Base-by-base conservation (phyloP, 2,888 invertebrate species). In the Spicauda simplicius region DNA sequence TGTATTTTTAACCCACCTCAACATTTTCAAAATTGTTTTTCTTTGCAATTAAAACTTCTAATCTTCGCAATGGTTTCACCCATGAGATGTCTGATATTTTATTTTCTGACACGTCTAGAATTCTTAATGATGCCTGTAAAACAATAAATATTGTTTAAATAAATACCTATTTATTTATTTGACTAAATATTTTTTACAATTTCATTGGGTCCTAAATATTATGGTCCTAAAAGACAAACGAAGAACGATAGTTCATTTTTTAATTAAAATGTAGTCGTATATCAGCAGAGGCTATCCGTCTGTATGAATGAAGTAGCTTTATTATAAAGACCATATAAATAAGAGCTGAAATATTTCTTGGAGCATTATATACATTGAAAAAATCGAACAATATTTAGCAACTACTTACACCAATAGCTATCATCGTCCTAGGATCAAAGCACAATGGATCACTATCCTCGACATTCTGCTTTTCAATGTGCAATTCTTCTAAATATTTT, bases 381-480 rank as follows among this genome's bases (percentile, higher is more conserved):
- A n/a, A n/a, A n/a, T n/a, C n/a, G n/a, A n/a, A n/a, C n/a, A 6
- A 4, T 45, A 45, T 58, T 14, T 37, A 37, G 37, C 37, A 12
- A 54, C 33, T 45, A 70, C 84, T 88, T 85, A 96, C 96, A 41
- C 95, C 94, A 76, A 97, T 85, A 57, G 90, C 88, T 19, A 88
- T 73, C 68, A 95, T 83, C 54, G 94, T 94, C 75, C 95, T 89
- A 8, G 96, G 95, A 80, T 96, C 96, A 77, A 97, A 96, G 77
- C 95, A 95, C 20, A 97, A 80, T 2, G 92, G 88, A 77, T 95
- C 95, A 14, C 94, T 89, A 58, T 85, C 81, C 2, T 90, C 86
- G 20, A 95, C 77, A 68, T 87, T 88, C 81, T 97, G 97, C 74
- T 95, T 95, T 80, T 96, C 96, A 67, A 96, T 85, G 76, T 96